Evolutionary conservation across 1,140 invertebrate species (phyloP).

Genomic region (Cydia pomonella): DNA sequence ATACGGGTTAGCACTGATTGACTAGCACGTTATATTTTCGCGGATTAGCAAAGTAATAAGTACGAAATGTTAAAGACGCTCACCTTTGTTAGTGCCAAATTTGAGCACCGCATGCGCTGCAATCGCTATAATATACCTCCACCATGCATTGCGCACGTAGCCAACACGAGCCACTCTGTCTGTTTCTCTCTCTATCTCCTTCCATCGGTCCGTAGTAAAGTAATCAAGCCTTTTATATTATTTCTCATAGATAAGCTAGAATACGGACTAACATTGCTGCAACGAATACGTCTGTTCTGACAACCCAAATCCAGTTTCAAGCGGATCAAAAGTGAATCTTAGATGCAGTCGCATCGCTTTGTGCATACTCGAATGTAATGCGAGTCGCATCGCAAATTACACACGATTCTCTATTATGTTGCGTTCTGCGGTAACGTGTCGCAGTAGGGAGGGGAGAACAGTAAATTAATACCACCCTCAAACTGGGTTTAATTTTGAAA

Average conservation of each 20-base stretch:
- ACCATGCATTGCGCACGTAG: no score
- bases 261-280: neutral
- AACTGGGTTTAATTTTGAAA: no score
- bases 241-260: neutral
- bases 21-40: no score
- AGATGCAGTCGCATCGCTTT: neutral
- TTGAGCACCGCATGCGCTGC: no score
- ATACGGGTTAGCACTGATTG: no score
- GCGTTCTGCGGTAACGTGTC: neutral
- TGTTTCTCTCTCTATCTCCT: no score
- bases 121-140: no score
- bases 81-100: no score
- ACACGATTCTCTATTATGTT: constrained; percentile 4
- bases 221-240: neutral
- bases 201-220: neutral
- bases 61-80: no score
- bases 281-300: neutral
- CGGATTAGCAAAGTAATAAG: no score
- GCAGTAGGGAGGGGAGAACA: neutral
- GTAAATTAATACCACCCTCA: no score
- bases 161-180: no score
- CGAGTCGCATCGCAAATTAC: neutral
- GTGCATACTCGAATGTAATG: constrained; percentile 10
- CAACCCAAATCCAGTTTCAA: neutral
- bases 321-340: constrained; percentile 14